phyloP scores from a whole-genome alignment of 2,797 vertebrate genomes.

The Nannoperca australis region DNA sequence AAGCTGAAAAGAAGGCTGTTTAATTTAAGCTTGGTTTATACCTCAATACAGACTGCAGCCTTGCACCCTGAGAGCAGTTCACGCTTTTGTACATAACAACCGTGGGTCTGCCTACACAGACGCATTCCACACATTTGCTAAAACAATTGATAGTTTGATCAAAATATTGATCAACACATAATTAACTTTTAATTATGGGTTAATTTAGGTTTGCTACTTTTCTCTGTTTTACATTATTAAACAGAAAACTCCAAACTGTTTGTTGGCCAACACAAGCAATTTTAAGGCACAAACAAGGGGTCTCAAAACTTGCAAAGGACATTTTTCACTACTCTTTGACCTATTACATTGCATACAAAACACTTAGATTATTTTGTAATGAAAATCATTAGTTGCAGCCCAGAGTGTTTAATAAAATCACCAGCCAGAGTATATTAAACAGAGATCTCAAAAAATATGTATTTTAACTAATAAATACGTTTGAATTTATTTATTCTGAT shows the following conservation, averaged over 20 bases:
- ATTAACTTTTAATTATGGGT: too few relatives aligned
- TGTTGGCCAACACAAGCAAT: neutral
- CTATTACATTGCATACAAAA: constrained; percentile 1
- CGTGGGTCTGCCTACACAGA: too few relatives aligned
- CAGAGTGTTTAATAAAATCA: neutral
- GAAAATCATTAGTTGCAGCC: neutral
- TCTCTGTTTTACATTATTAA: neutral
- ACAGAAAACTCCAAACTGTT: too few relatives aligned
- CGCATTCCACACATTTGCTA: neutral
- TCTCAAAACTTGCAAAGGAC: neutral
- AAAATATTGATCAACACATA: neutral
- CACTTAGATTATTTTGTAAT: neutral
- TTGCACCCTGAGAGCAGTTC: too few relatives aligned
- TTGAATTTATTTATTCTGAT: neutral
- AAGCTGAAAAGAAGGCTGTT: neutral
- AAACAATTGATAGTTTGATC: neutral
- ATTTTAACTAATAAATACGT: neutral
- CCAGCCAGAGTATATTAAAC: neutral
- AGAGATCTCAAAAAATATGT: neutral
- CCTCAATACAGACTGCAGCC: neutral
- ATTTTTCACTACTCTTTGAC: neutral
- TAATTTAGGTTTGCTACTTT: neutral
- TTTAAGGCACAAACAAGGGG: neutral
- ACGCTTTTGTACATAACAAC: too few relatives aligned
- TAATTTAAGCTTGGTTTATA: neutral